Conservation (phyloP, 2,888 invertebrate genomes). For the Oscheius sp. region DNA sequence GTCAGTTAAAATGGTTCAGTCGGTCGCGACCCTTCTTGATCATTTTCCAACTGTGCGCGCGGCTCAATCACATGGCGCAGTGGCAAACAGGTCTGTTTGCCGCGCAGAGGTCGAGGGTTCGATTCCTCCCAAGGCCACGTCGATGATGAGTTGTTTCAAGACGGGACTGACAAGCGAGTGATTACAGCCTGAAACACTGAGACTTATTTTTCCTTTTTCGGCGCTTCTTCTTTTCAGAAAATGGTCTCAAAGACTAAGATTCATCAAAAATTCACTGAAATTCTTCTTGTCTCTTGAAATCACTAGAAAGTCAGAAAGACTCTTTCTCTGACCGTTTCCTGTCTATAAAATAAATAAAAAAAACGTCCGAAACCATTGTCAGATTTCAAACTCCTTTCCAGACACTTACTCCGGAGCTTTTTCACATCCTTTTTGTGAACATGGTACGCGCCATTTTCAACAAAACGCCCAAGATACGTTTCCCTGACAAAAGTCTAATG, state of each 20-base stretch:
- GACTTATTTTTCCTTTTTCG: conserved; percentile 35
- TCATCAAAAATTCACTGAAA: not conserved
- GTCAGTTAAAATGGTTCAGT: no score
- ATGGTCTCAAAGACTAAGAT: not conserved
- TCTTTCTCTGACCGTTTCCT: not conserved
- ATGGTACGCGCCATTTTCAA: no score
- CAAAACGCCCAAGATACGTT: no score
- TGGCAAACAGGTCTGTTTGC: not conserved
- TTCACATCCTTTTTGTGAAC: no score
- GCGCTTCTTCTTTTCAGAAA: not conserved
- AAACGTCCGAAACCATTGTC: no score
- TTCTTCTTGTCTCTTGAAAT: no score
- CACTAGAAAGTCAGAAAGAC: not conserved
- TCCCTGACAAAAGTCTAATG: no score
- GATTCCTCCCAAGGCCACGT: conserved; percentile 30
- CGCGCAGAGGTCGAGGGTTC: conserved; percentile 25
- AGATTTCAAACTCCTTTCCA: no score
- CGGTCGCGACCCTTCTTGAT: no score
- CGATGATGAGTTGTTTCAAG: conserved; percentile 48
- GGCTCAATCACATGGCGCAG: conserved; percentile 24
- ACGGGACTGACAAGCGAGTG: conserved; percentile 52
- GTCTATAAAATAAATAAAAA: not conserved
- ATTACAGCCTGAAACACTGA: conserved; percentile 44
- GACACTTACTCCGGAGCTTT: no score
- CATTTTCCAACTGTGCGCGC: no score